These are phyloP conservation scores for Ochotona princeps DNA, from an alignment of 2,113 vertebrate genomes.

Conservation along the genomic window DNA sequence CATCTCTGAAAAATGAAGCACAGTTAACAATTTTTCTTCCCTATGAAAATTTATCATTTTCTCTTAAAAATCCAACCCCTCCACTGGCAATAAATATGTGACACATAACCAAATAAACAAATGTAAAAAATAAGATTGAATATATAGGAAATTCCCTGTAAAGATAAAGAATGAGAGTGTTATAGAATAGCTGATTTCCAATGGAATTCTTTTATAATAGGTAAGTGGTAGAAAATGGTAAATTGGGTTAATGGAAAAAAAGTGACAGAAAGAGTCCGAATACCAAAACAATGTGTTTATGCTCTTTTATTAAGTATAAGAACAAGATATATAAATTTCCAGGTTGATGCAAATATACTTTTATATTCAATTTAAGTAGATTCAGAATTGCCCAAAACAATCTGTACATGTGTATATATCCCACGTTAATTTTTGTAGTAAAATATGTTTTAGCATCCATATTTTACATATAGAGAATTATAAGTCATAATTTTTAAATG, in stretches of 20 bases:
- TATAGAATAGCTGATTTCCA: not conserved
- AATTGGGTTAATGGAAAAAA: not conserved
- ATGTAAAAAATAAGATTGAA: not conserved
- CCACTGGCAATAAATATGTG: not conserved
- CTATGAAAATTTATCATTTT: conserved; percentile 33
- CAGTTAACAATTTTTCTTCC: not conserved
- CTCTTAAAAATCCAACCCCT: conserved; percentile 6
- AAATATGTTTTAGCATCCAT: not conserved
- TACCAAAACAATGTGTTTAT: not conserved
- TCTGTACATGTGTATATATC: not conserved
- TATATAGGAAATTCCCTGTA: not conserved
- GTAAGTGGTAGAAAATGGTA: not conserved
- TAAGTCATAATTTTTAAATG: not conserved
- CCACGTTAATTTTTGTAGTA: not conserved
- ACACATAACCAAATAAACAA: not conserved
- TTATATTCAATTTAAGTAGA: not conserved
- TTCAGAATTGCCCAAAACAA: not conserved
- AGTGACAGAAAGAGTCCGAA: not conserved
- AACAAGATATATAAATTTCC: not conserved
- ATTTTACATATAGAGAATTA: not conserved
- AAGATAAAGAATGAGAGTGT: not conserved
- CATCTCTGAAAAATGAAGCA: conserved; percentile 37
- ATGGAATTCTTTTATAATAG: not conserved
- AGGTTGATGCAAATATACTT: not conserved
- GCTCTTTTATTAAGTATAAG: not conserved